Base-by-base conservation (phyloP, 2,113 vertebrate species). In the Toxostoma redivivum region DNA sequence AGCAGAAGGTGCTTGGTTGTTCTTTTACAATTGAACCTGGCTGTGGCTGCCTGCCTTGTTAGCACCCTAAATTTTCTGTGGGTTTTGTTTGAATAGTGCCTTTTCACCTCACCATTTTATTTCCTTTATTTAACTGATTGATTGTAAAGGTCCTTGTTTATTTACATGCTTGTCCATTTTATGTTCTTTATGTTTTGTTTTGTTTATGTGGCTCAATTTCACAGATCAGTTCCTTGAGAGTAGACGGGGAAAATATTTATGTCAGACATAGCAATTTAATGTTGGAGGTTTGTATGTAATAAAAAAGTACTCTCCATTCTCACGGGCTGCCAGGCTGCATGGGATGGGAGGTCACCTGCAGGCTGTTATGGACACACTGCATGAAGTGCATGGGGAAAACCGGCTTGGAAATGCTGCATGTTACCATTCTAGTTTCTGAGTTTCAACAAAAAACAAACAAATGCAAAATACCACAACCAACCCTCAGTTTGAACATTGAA, bases 211-310 rank as follows among this genome's bases (percentile, higher is more conserved):
- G 95, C 97, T 98, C 97, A 96, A 98, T 97, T 98, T 98, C 98
- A 98, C 98, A 99, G 99, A 99, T 98, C 97, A 99, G 98, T 98
- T 98, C 98, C 97, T 97, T 99, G 99, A 99, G 98, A 99, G 98
- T 99, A 99, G 98, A 99, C 98, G 99, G 99, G 98, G 99, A 99
- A 98, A 99, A 99, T 99, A 99, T 99, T 98, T 99, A 99, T 99
- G 99, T 99, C 99, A 99, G 99, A 99, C 99, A 99, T 99, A 99
- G 99, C 99, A 99, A 99, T 99, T 99, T 99, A 99, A 99, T 99
- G 99, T 99, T 99, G 99, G 99, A 99, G 99, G 99, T 99, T 99
- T 98, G 99, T 99, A 99, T 98, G 64, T 97, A 81, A 97, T 94
- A 92, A 86, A 98, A 94, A 97, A 92, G 97, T 92, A 94, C 88